Evolutionary conservation across 2,113 vertebrate genomes (phyloP).

Genomic region (Lophius piscatorius): DNA sequence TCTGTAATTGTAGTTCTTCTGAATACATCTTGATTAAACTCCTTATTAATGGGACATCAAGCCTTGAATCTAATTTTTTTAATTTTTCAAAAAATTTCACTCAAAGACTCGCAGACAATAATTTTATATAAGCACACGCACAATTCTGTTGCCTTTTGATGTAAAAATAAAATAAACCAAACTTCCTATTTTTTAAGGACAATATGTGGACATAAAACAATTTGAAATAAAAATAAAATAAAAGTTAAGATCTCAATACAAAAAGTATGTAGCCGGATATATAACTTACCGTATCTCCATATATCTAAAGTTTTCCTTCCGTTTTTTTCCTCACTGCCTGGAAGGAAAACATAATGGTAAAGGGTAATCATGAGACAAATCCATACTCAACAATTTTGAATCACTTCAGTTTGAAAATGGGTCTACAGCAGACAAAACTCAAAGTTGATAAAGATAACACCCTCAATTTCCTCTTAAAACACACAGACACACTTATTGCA

Average conservation of each 20-base stretch:
- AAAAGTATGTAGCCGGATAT: background rate
- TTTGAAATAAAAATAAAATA: background rate
- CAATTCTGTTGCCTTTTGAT: background rate
- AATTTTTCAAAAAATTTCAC: background rate
- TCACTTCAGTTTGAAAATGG: conserved; percentile 2
- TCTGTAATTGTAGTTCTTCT: background rate
- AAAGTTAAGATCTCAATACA: background rate
- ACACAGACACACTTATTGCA: conserved; percentile 72
- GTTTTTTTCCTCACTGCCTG: conserved; percentile 11
- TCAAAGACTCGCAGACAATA: background rate
- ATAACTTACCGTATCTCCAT: conserved; percentile 40
- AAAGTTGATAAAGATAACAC: conserved; percentile 63
- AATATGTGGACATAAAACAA: background rate
- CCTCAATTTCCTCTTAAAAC: conserved; percentile 69
- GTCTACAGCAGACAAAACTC: conserved; percentile 24
- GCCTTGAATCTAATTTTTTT: background rate
- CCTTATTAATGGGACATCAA: background rate
- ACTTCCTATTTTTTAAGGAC: background rate
- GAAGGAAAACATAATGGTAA: conserved; percentile 31
- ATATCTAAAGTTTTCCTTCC: conserved; percentile 25
- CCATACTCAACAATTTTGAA: conserved; percentile 2
- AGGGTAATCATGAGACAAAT: conserved; percentile 4
- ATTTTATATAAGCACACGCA: background rate
- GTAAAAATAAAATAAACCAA: background rate
- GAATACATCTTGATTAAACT: background rate